Percentiles rank a stretch among this genome's conserved stretches.
phyloP scores from a whole-genome alignment of 1,140 invertebrate genomes.

The Drosophila arawakana region DNA sequence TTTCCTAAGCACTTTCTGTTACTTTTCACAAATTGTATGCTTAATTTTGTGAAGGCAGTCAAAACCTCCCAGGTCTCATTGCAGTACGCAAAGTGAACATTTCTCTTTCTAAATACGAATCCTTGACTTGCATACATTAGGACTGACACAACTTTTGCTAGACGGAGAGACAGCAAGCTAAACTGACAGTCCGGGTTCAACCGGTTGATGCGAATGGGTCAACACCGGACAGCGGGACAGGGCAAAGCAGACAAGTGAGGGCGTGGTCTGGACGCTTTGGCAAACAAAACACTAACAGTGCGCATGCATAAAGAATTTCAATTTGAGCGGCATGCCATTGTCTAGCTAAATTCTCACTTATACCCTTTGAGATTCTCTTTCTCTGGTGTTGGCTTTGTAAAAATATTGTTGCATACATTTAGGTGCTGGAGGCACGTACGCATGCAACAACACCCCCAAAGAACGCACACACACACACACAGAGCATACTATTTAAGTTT shows the following conservation, averaged over 20 bases:
- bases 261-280: conserved; percentile 44
- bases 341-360: conserved; percentile 20
- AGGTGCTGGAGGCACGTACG: conserved; percentile 74
- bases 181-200: conserved; percentile 5
- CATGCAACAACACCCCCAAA: conserved; percentile 46
- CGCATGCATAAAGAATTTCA: conserved; percentile 71
- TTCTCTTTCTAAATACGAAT: conserved; percentile 30
- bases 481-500: conserved; percentile 46
- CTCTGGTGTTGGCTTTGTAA: conserved; percentile 4
- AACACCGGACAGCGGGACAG: not conserved
- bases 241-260: not conserved
- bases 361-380: conserved; percentile 15
- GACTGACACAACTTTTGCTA: conserved; percentile 48
- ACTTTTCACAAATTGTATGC: too few species aligned
- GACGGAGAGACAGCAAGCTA: conserved; percentile 22
- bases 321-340: conserved; percentile 62
- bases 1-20: too few species aligned
- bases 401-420: conserved; percentile 71
- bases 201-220: conserved; percentile 5
- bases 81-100: not conserved
- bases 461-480: conserved; percentile 13
- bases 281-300: conserved; percentile 49
- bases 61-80: too few species aligned
- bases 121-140: conserved; percentile 61
- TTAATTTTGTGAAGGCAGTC: too few species aligned